Conservation (phyloP, 2,888 invertebrate genomes). For the Dusona sp. region DNA sequence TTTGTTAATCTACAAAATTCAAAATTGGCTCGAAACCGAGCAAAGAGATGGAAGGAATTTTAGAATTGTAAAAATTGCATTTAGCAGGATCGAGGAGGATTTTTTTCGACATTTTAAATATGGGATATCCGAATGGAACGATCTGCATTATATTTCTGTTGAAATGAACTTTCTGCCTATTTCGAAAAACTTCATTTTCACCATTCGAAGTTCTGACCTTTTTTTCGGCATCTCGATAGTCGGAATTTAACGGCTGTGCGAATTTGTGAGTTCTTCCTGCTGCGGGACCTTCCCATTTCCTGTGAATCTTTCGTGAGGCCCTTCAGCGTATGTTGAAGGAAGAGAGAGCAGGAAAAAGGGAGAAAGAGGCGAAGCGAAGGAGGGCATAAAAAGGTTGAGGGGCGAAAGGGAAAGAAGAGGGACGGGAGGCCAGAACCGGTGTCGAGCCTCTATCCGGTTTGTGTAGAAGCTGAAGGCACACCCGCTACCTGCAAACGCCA, state of each 20-base stretch:
- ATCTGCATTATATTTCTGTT: too few species aligned
- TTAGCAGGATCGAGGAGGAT: neutral
- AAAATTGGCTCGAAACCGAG: neutral
- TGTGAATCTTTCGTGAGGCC: constrained; percentile 63
- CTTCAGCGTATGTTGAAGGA: constrained; percentile 8
- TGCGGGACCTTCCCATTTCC: constrained; percentile 72
- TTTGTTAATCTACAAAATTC: neutral
- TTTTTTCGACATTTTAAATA: neutral
- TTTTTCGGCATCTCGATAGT: neutral
- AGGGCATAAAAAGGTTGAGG: neutral
- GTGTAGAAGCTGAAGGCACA: constrained; percentile 62
- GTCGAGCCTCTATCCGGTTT: constrained; percentile 70
- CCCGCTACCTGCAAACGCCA: constrained; percentile 34
- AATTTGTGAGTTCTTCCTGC: constrained; percentile 49
- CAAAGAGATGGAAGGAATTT: neutral
- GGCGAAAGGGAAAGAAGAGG: constrained; percentile 13
- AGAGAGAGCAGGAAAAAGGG: constrained; percentile 11
- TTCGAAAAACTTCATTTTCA: neutral
- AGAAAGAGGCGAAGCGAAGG: constrained; percentile 12
- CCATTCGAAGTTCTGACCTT: neutral
- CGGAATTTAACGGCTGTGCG: constrained; percentile 60
- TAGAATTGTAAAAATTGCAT: neutral
- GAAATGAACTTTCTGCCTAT: neutral
- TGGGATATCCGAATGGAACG: too few species aligned
- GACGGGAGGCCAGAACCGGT: constrained; percentile 48